A percentile compares a stretch with the other conserved stretches of the same genome.
Evolutionary conservation across 1,140 invertebrate genomes (phyloP).

Genomic region (Drosophila pruinosa): DNA sequence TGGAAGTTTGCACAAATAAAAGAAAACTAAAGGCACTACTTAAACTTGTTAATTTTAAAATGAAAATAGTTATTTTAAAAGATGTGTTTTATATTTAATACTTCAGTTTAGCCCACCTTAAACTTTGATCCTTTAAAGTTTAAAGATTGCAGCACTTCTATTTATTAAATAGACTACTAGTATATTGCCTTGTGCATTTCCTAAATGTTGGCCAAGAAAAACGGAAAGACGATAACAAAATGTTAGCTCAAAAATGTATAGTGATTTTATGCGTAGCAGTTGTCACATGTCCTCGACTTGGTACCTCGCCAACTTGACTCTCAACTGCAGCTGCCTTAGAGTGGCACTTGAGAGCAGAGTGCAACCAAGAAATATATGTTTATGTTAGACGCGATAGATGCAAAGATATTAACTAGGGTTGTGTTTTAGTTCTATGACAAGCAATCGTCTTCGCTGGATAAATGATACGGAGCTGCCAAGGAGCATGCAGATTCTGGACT

Average conservation of each 20-base stretch:
- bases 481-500: conserved; percentile 86
- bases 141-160: too few species aligned
- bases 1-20: neutral
- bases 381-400: conserved; percentile 5
- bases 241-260: conserved; percentile 41
- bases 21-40: neutral
- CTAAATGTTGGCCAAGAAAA: conserved; percentile 62
- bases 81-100: neutral
- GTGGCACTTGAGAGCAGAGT: conserved; percentile 65
- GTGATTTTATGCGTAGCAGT: conserved; percentile 48
- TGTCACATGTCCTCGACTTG: conserved; percentile 48
- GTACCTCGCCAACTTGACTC: conserved; percentile 61
- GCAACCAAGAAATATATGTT: conserved; percentile 42
- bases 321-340: conserved; percentile 67
- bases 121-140: neutral
- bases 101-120: neutral
- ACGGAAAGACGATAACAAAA: conserved; percentile 48
- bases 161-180: too few species aligned
- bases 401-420: neutral
- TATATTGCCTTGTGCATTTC: conserved; percentile 1
- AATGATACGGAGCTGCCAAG: conserved; percentile 85
- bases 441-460: conserved; percentile 87
- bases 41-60: neutral
- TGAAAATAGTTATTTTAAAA: neutral
- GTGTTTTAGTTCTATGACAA: conserved; percentile 85